phyloP scores from a whole-genome alignment of 2,113 vertebrate species.

The Saguinus imperator region DNA sequence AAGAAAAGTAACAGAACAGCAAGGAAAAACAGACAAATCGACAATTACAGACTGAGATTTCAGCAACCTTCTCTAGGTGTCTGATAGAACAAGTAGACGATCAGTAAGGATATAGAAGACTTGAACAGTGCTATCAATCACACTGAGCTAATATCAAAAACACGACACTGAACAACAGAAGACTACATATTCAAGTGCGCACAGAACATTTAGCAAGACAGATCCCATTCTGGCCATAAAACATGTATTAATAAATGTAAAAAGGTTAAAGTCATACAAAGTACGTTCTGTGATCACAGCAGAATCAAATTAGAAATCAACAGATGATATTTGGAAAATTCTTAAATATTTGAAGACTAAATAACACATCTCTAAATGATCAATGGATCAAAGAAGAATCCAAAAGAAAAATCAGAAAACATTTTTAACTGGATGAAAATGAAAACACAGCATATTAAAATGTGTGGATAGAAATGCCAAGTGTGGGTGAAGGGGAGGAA shows the following conservation, averaged over 20 bases:
- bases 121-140: neutral
- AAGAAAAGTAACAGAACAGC: neutral
- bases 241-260: neutral
- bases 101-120: neutral
- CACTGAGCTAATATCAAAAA: neutral
- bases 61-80: neutral
- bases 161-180: neutral
- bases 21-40: neutral
- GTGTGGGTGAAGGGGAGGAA: too few species aligned
- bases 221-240: neutral
- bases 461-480: neutral
- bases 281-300: neutral
- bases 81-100: neutral
- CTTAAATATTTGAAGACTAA: conserved; percentile 19
- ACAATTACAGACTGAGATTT: neutral
- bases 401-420: neutral
- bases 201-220: neutral
- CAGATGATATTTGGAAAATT: neutral
- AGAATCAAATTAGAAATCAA: neutral
- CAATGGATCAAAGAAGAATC: neutral
- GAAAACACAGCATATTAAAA: neutral
- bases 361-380: neutral
- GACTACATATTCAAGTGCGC: neutral
- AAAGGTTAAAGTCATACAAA: neutral
- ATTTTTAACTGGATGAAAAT: conserved; percentile 13